Evolutionary conservation across 2,113 vertebrate genomes (phyloP).

Genomic region (Acrocephalus arundinaceus): DNA sequence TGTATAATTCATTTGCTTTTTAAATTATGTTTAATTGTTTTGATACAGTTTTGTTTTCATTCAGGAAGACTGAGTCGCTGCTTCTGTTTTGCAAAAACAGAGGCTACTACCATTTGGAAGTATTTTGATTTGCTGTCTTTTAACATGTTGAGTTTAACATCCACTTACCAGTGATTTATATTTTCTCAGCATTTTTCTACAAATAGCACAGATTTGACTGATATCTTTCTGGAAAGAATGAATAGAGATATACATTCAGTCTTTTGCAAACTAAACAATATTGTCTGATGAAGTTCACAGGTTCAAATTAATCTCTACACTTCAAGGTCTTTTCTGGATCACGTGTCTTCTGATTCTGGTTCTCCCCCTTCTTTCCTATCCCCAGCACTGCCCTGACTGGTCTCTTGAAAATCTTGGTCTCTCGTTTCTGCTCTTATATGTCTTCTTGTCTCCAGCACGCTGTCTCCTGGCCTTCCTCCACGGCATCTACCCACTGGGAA

Average conservation of each 20-base stretch:
- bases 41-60: not conserved
- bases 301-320: not conserved
- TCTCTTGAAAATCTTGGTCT: not conserved
- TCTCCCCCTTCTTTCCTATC: not conserved
- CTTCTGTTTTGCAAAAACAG: not conserved
- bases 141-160: not conserved
- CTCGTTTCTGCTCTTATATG: not conserved
- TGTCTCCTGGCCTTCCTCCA: not conserved
- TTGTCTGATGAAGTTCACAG: not conserved
- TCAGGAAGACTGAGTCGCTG: not conserved
- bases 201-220: not conserved
- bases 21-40: not conserved
- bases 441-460: not conserved
- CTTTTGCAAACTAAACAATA: not conserved
- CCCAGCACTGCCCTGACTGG: not conserved
- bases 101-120: not conserved
- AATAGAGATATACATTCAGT: not conserved
- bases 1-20: not conserved
- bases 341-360: not conserved
- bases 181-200: not conserved
- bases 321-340: not conserved
- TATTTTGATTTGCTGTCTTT: not conserved
- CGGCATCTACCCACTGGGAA: not conserved
- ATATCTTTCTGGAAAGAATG: not conserved
- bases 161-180: not conserved